Percentiles rank a stretch among this genome's conserved stretches.
Evolutionary conservation across 2,113 vertebrate genomes (phyloP).

Genomic region (Rostratula benghalensis): DNA sequence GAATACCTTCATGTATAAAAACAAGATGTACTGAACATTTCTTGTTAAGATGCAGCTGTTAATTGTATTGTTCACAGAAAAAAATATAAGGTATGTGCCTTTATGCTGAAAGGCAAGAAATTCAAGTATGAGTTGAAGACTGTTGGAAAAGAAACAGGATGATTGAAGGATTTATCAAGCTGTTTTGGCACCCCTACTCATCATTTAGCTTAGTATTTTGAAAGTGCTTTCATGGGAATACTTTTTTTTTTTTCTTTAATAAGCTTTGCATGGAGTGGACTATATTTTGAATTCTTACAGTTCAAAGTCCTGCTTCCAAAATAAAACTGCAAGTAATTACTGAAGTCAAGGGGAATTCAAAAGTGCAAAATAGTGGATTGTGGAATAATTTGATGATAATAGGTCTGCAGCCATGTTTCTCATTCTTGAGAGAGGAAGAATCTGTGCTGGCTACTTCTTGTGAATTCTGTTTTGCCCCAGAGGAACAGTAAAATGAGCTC

Average conservation of each 20-base stretch:
- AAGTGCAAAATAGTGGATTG: neutral
- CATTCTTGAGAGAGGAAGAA: too few species aligned
- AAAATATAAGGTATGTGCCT: neutral
- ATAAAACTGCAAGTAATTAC: conserved; percentile 1
- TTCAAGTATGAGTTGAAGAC: conserved; percentile 55
- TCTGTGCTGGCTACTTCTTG: too few species aligned
- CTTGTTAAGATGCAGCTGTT: conserved; percentile 35
- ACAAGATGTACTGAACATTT: conserved; percentile 33
- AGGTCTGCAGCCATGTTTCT: neutral
- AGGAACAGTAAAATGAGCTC: neutral
- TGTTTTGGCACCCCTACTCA: conserved; percentile 12
- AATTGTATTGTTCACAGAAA: conserved; percentile 46
- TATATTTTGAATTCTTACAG: neutral
- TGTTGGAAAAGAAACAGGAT: conserved; percentile 23
- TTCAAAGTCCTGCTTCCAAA: neutral
- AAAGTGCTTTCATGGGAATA: neutral
- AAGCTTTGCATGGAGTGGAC: neutral
- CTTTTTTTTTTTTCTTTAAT: neutral
- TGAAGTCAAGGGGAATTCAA: neutral
- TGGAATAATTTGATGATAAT: neutral
- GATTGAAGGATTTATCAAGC: conserved; percentile 15
- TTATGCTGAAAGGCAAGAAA: conserved; percentile 54
- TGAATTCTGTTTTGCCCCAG: neutral
- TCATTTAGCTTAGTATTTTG: conserved; percentile 27
- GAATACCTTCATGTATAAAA: conserved; percentile 39